Base-by-base conservation (phyloP, 2,797 vertebrate species). In the Pangasius djambal region DNA sequence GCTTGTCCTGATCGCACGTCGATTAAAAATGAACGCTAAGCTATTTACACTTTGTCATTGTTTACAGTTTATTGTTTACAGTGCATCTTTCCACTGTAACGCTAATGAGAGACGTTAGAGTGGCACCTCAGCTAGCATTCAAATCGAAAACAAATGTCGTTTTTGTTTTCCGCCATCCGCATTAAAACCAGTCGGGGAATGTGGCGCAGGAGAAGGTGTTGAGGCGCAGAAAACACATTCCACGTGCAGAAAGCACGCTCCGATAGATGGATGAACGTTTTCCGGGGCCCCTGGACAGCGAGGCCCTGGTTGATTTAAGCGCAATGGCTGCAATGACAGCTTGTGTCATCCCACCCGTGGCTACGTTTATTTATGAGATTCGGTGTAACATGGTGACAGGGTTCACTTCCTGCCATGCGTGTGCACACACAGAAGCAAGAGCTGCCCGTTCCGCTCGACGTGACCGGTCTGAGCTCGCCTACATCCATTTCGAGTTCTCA, bases 301-400 rank as follows among this genome's bases (percentile, higher is more conserved):
- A 65, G 81, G 55, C 88, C 85, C 69, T 61, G 75, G 89, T 86
- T 89, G 77, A 79, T 81, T 87, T 34, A 55, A 70, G 63, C 25
- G 78, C 75, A 81, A 87, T 61, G 88, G 91, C 86, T 85, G 86
- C 88, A 92, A 85, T 82, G 92, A 92, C 91, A 92, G 90, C 88
- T 92, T 61, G 86, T 91, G 90, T 92, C 92, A 92, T 92, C 88
- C 88, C 81, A 59, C 72, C 89, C 70, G 85, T 77, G 79, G 74
- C 82, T 82, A 40, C 28, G 78, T 92, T 92, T 92, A 89, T 91
- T 92, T 91, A 89, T 87, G 72, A 89, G 83, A 85, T 63, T 57
- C 50, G 70, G 75, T 84, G 86, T 85, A 81, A 48, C 65, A 74
- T 81, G 85, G 74, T 78, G 75, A 75, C 69, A 79, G 87, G 28